Base-by-base conservation (phyloP, 2,113 vertebrate species). In the Psilopogon haemacephalus region DNA sequence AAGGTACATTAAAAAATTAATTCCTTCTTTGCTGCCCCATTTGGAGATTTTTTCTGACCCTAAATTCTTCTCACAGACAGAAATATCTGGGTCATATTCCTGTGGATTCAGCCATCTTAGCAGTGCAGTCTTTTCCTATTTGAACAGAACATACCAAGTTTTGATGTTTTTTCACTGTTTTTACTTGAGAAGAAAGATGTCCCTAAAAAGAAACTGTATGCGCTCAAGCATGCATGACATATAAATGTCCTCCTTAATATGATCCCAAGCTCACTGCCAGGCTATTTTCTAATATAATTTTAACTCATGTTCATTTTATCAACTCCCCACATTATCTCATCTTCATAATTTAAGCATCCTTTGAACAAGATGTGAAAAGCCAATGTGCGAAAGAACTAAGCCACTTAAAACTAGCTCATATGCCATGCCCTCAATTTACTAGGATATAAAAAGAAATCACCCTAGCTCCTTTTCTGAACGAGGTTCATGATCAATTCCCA, bases 381-480 rank as follows among this genome's bases (percentile, higher is more conserved):
- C 78, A 80, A 37, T 40, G 37, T 88, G 63, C 80, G 42, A 60
- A 93, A 88, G 59, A 87, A 85, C 37, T 11, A 38, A 33, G 28
- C 33, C 56, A 93, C 75, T 94, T 93, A 92, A 79, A 86, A 74
- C n/a, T 50, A 67, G 77, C 71, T 75, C 93, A 88, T 67, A 74
- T 84, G 74, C n/a, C 90, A 54, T 80, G 79, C 79, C 79, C 88
- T 91, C 88, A 32, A 93, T 95, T 94, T 88, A 48, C 30, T 60
- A 1, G 13, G 86, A 92, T 85, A 32, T 42, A 56, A 90, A 87
- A 92, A 92, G 79, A 68, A 54, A 14, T 55, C 76, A 71, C 44
- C 37, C 63, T 75, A 59, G 42, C 42, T 92, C 50, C 58, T 46
- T 72, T 74, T 62, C 58, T 69, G 76, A 94, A 89, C 46, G 54